Evolutionary conservation across 2,113 vertebrate species (phyloP).

Genomic region (Myiagra hebetior): DNA sequence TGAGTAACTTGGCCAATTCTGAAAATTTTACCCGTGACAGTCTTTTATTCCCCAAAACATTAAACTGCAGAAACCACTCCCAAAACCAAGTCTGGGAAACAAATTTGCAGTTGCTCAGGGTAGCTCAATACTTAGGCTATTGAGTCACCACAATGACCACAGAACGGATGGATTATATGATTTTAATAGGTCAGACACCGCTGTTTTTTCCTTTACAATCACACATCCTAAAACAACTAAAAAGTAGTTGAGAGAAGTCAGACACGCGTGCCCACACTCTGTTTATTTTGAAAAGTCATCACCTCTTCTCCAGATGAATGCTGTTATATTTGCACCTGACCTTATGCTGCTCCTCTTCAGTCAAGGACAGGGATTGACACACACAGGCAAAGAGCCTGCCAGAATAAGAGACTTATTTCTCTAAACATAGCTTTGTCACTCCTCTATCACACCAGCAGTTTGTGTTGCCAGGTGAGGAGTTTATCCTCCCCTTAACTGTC

Average conservation of each 20-base stretch:
- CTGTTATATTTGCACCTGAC: conserved; percentile 10
- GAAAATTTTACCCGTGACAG: neutral
- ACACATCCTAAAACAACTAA: conserved; percentile 34
- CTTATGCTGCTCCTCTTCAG: neutral
- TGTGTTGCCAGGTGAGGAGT: neutral
- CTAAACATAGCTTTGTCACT: neutral
- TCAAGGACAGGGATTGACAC: neutral
- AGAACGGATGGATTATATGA: conserved; percentile 27
- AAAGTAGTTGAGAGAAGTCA: conserved; percentile 16
- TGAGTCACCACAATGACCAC: conserved; percentile 51
- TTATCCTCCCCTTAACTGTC: neutral
- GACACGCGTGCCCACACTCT: neutral
- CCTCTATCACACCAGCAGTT: neutral
- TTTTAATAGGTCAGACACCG: neutral
- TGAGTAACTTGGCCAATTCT: neutral
- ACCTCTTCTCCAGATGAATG: neutral
- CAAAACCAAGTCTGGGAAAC: conserved; percentile 61
- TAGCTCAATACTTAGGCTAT: conserved; percentile 12
- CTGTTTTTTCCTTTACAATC: conserved; percentile 44
- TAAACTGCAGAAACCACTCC: conserved; percentile 53
- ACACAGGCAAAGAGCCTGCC: neutral
- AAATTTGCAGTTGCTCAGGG: conserved; percentile 10
- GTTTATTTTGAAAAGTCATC: conserved; percentile 22
- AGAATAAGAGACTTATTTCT: neutral
- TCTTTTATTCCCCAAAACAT: neutral